Conservation (phyloP, 1,140 invertebrate species). For the Lasioglossum baleicum region DNA sequence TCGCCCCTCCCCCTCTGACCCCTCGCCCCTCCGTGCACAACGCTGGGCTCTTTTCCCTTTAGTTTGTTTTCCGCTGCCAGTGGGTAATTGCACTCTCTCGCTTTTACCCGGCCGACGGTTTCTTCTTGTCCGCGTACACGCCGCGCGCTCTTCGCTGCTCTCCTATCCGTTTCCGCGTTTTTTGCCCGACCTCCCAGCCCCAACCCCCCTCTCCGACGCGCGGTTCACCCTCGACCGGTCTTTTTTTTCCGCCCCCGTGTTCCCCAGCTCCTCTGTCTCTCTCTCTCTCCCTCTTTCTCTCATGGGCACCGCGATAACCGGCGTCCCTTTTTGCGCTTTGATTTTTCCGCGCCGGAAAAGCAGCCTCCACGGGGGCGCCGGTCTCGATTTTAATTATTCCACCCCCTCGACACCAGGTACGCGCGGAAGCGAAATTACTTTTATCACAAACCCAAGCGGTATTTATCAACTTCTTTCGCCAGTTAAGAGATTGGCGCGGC, state of each 20-base stretch:
- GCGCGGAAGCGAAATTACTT: conserved; percentile 14
- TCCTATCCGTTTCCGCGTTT: conserved; percentile 72
- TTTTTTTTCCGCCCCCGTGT: background rate
- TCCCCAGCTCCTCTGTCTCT: background rate
- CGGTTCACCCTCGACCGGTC: background rate
- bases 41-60: conserved; percentile 60
- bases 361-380: background rate
- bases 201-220: background rate
- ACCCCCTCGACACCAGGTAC: background rate
- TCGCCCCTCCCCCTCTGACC: background rate
- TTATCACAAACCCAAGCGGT: conserved; percentile 9
- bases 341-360: conserved; percentile 32
- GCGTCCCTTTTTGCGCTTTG: conserved; percentile 2
- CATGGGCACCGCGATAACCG: background rate
- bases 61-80: conserved; percentile 74
- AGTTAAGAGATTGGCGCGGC: conserved; percentile 1
- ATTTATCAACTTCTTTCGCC: conserved; percentile 17
- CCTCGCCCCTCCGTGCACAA: background rate
- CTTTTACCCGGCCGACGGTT: conserved; percentile 71
- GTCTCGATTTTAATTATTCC: conserved; percentile 51
- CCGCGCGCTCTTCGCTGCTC: conserved; percentile 25
- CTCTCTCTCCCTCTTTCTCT: background rate
- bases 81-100: conserved; percentile 76
- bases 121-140: conserved; percentile 56
- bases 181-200: conserved; percentile 43